phyloP scores from a whole-genome alignment of 2,888 invertebrate species.

The Nephrocerus scutellatus region DNA sequence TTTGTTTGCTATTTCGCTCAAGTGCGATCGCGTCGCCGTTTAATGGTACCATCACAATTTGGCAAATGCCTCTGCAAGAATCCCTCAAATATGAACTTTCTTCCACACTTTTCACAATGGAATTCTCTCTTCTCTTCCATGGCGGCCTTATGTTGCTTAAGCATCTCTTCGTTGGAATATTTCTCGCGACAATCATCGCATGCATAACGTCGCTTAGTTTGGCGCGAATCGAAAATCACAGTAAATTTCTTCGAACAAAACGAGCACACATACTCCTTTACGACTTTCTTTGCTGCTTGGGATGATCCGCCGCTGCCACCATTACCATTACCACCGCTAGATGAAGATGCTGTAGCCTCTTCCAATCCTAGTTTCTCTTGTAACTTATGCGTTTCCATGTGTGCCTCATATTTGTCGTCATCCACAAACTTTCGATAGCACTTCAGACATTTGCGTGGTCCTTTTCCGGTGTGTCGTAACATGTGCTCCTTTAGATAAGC shows the following conservation, averaged over 20 bases:
- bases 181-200: slow-evolving; percentile 45
- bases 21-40: slow-evolving; percentile 38
- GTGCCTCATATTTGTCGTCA: slow-evolving; percentile 38
- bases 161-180: slow-evolving; percentile 42
- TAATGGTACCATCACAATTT: slow-evolving; percentile 45
- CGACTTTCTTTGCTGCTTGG: slow-evolving; percentile 43
- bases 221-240: slow-evolving; percentile 43
- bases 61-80: slow-evolving; percentile 45
- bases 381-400: slow-evolving; percentile 42
- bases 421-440: slow-evolving; percentile 46
- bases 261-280: slow-evolving; percentile 45
- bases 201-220: slow-evolving; percentile 45
- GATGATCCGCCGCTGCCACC: no score
- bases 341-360: slow-evolving; percentile 33
- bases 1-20: not conserved
- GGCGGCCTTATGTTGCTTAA: slow-evolving; percentile 42
- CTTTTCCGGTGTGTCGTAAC: slow-evolving; percentile 44
- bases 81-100: slow-evolving; percentile 46
- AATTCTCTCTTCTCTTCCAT: slow-evolving; percentile 45
- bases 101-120: slow-evolving; percentile 42
- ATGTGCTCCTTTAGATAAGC: slow-evolving; percentile 45
- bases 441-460: slow-evolving; percentile 42
- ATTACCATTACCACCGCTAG: slow-evolving; percentile 40
- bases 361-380: slow-evolving; percentile 43
- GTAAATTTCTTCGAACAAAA: slow-evolving; percentile 44